Percentiles rank a stretch among this genome's conserved stretches.
These are phyloP conservation scores for Goniozus legneri DNA, from an alignment of 1,140 invertebrate genomes.

Conservation along the genomic window DNA sequence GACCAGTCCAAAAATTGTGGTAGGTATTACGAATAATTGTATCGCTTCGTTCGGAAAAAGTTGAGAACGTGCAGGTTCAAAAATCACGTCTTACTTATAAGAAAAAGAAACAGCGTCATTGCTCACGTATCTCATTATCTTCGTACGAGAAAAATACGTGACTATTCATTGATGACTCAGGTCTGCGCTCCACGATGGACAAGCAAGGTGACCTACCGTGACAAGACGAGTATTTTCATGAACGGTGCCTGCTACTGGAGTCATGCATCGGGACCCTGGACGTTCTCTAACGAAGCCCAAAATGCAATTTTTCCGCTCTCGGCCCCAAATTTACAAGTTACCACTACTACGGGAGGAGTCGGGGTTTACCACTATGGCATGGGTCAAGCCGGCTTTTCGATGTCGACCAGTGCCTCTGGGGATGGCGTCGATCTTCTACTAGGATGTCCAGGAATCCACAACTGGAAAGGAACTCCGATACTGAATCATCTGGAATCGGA, in stretches of 20 bases:
- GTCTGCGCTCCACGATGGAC: constrained; percentile 37
- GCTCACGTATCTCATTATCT: too few species aligned
- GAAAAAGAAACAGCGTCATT: too few species aligned
- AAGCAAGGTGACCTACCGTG: constrained; percentile 7
- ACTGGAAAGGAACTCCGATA: constrained; percentile 52
- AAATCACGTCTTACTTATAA: too few species aligned
- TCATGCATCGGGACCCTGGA: neutral
- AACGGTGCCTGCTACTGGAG: constrained; percentile 53
- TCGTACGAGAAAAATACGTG: too few species aligned
- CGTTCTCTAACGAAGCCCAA: constrained; percentile 16
- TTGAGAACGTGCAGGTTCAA: too few species aligned
- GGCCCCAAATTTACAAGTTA: neutral
- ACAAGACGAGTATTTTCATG: constrained; percentile 24
- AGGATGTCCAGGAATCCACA: constrained; percentile 59
- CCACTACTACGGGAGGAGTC: neutral
- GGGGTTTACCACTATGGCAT: constrained; percentile 27
- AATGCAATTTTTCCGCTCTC: constrained; percentile 12
- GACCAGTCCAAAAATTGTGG: constrained; percentile 26
- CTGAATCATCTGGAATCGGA: constrained; percentile 1
- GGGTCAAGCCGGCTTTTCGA: constrained; percentile 43
- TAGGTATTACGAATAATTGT: constrained; percentile 14
- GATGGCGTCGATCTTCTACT: constrained; percentile 49
- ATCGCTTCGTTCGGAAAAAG: too few species aligned
- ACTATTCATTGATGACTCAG: too few species aligned
- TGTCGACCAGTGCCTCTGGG: constrained; percentile 13